These are phyloP conservation scores for Balaenoptera acutorostrata DNA, from an alignment of 2,113 vertebrate genomes.

Conservation along the genomic window DNA sequence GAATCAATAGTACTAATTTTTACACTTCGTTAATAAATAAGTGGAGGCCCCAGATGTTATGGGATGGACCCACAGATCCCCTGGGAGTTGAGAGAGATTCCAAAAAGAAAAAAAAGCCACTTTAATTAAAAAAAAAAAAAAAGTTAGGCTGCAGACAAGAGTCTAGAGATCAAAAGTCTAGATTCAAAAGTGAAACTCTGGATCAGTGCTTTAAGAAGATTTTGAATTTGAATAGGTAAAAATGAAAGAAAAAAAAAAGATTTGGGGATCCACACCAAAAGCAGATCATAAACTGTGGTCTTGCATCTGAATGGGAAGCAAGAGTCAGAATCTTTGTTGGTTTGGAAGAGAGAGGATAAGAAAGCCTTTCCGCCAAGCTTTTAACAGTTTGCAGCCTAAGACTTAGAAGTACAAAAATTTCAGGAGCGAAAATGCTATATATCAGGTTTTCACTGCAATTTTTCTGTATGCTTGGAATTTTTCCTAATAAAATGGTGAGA, in stretches of 20 bases:
- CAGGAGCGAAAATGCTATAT: background rate
- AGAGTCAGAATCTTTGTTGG: conserved; percentile 15
- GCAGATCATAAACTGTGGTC: background rate
- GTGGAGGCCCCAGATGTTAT: background rate
- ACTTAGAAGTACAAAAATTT: conserved; percentile 50
- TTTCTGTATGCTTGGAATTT: background rate
- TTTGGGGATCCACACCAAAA: conserved; percentile 19
- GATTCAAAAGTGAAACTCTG: conserved; percentile 21
- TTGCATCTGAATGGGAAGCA: conserved; percentile 38
- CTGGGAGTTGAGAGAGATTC: background rate
- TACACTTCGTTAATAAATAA: conserved; percentile 40
- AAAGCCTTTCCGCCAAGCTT: conserved; percentile 10
- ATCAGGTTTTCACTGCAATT: background rate
- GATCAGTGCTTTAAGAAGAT: background rate
- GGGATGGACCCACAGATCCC: background rate
- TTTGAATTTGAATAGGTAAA: background rate
- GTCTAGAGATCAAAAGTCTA: background rate
- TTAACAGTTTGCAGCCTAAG: background rate
- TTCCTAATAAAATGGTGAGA: background rate
- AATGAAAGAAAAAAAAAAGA: background rate
- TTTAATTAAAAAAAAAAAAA: background rate
- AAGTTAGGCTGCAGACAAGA: background rate
- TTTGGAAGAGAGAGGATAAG: conserved; percentile 2
- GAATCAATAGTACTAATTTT: background rate
- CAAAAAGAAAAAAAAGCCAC: background rate